Evolutionary conservation across 2,888 invertebrate species (phyloP), one percentile per base, ranked within the genome.

Genomic region (Ophion slaviceki): DNA sequence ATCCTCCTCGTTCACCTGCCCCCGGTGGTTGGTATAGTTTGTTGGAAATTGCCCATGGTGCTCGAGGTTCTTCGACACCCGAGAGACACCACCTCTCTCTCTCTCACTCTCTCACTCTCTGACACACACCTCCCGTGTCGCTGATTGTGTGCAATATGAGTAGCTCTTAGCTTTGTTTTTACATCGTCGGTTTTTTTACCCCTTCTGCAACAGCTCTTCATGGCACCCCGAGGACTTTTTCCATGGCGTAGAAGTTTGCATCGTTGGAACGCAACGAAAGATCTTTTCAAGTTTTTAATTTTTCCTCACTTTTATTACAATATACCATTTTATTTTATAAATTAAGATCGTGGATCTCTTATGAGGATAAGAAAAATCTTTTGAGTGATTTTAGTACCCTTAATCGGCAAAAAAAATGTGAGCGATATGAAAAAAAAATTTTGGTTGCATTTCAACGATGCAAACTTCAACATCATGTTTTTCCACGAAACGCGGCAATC

Each of bases 201-300:
- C 32, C 59, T 28, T 71, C 79, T 75, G 32, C 64, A 61, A 68
- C 72, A 53, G 17, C 32, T 24, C 57, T 74, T 32, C 77, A 68
- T 53, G 74, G 66, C 70, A 68, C 70, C 85, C 64, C 78, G 78
- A 79, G 74, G 81, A 85, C 75, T 78, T 78, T 80, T 76, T 76
- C 71, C 66, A 61, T 61, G 59, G 66, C 66, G 32, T 32, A 32
- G 4, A 32, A 4, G 32, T 32, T 32, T 32, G 32, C 32, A 32
- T 32, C 32, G 32, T 32, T 32, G 32, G 32, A 32, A 32, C 4
- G 4, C 4, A 32, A 32, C 32, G 4, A 32, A 32, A 32, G 32
- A 32, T 3, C 32, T 32, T 32, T 32, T 32, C 4, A 32, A 32
- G 3, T 32, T 32, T 32, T 32, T 4, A 4, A 32, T 4, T 32